phyloP scores from a whole-genome alignment of 1,140 invertebrate species.

The Drosophila mayri region DNA sequence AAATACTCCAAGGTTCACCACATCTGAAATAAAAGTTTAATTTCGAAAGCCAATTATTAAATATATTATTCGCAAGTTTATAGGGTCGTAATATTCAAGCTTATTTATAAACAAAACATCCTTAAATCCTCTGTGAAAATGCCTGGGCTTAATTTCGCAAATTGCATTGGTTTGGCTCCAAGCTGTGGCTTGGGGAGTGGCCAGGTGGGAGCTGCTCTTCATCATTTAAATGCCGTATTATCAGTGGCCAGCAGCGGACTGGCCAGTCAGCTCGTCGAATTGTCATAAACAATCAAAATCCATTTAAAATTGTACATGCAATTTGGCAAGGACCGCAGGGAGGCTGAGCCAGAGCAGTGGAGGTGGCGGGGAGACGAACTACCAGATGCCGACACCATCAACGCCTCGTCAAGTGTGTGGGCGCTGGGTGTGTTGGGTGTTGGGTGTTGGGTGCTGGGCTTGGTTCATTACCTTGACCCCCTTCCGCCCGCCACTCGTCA shows the following conservation, averaged over 20 bases:
- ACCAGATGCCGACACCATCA: conserved; percentile 61
- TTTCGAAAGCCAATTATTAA: too few species aligned
- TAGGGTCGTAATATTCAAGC: not conserved
- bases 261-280: conserved; percentile 74
- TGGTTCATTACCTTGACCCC: conserved; percentile 57
- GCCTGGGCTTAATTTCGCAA: conserved; percentile 38
- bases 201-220: conserved; percentile 25
- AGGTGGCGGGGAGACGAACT: conserved; percentile 21
- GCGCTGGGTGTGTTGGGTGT: conserved; percentile 42
- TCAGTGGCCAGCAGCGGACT: conserved; percentile 72
- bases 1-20: too few species aligned
- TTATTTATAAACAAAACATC: not conserved
- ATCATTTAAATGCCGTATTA: conserved; percentile 81
- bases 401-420: conserved; percentile 62
- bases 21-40: not conserved
- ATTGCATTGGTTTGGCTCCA: conserved; percentile 30
- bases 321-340: conserved; percentile 50
- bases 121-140: conserved; percentile 16
- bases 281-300: conserved; percentile 84
- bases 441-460: conserved; percentile 21
- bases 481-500: conserved; percentile 61
- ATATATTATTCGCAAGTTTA: not conserved
- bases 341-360: not conserved
- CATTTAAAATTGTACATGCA: conserved; percentile 83
- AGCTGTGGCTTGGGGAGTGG: not conserved